Evolutionary conservation across 1,140 invertebrate species (phyloP).

Genomic region (Leguminivora glycinivorella): DNA sequence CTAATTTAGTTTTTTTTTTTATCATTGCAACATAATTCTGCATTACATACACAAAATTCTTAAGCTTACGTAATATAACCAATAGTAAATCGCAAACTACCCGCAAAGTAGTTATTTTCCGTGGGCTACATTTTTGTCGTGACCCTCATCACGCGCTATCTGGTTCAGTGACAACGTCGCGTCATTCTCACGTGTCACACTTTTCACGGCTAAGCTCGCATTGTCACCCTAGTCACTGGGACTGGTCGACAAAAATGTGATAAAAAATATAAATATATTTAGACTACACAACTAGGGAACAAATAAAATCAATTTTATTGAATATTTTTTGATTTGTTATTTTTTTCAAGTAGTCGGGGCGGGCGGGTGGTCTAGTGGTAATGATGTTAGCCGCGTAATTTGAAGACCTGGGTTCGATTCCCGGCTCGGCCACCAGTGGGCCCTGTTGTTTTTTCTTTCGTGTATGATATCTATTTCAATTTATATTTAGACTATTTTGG

Average conservation of each 20-base stretch:
- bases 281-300: neutral
- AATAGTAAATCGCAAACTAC: neutral
- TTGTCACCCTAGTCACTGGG: slow-evolving; percentile 14
- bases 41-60: too few species aligned
- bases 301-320: neutral
- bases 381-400: too few species aligned
- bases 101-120: slow-evolving; percentile 4
- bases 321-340: neutral
- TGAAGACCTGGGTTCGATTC: too few species aligned
- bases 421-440: too few species aligned
- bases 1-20: too few species aligned
- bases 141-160: slow-evolving; percentile 28
- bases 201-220: slow-evolving; percentile 26
- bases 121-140: slow-evolving; percentile 19
- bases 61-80: slow-evolving; percentile 34
- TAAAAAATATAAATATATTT: neutral
- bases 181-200: slow-evolving; percentile 26
- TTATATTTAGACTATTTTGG: too few species aligned
- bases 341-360: neutral
- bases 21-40: too few species aligned
- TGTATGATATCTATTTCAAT: too few species aligned
- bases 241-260: slow-evolving; percentile 1
- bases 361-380: too few species aligned
- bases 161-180: slow-evolving; percentile 24
- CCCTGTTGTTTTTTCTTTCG: too few species aligned